Evolutionary conservation across 2,113 vertebrate species (phyloP).

Genomic region (Nannobrachium achirus): DNA sequence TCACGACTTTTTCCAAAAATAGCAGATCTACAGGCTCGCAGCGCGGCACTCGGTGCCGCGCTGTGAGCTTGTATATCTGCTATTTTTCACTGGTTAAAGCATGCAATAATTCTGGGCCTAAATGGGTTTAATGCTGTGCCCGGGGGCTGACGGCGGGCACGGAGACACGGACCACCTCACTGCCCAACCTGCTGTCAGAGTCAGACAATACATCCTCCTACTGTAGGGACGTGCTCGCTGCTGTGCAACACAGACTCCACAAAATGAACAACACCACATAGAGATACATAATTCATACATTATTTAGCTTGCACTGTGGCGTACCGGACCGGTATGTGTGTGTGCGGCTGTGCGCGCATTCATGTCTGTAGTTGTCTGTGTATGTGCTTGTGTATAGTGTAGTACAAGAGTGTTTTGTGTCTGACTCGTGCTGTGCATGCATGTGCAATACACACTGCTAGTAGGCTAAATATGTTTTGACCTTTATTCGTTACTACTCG

Average conservation of each 20-base stretch:
- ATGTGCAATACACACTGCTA: background rate
- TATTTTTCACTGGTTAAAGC: no score
- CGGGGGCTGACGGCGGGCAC: background rate
- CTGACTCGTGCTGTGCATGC: background rate
- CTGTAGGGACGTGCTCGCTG: background rate
- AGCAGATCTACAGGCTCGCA: no score
- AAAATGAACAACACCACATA: background rate
- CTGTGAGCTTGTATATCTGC: no score
- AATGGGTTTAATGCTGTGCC: constrained; percentile 25
- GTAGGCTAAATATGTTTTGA: no score
- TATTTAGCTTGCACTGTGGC: background rate
- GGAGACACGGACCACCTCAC: constrained; percentile 1
- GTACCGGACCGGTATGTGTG: background rate
- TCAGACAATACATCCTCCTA: constrained; percentile 16
- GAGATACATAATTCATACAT: background rate
- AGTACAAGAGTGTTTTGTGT: no score
- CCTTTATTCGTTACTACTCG: constrained; percentile 25
- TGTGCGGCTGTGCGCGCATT: background rate
- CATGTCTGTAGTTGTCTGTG: background rate
- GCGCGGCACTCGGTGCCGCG: no score
- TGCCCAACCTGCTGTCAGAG: constrained; percentile 18
- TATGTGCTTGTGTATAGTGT: constrained; percentile 28
- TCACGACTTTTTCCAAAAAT: no score
- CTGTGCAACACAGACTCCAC: background rate
- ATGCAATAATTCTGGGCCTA: no score